A percentile compares a stretch with the other conserved stretches of the same genome.
These are phyloP conservation scores for Heliothis virescens DNA, from an alignment of 1,140 invertebrate species.

Conservation along the genomic window DNA sequence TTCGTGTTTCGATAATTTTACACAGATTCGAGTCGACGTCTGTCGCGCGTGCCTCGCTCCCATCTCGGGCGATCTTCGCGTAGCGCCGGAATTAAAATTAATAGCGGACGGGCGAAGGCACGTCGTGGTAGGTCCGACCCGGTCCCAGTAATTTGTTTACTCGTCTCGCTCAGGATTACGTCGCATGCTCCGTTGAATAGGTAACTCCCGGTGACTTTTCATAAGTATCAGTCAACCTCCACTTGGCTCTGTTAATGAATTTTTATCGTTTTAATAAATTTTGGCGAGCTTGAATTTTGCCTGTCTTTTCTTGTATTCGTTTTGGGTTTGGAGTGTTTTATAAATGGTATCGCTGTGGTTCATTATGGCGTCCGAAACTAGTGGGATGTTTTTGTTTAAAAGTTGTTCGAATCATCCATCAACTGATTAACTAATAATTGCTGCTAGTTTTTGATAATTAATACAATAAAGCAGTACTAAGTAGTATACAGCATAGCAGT, in stretches of 20 bases:
- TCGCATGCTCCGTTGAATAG: constrained; percentile 79
- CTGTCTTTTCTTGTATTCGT: neutral
- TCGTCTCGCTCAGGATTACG: constrained; percentile 80
- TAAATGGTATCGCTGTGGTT: neutral
- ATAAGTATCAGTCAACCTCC: constrained; percentile 53
- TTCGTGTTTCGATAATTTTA: constrained; percentile 48
- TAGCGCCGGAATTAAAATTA: constrained; percentile 82
- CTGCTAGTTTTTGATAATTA: too few relatives aligned
- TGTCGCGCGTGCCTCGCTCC: constrained; percentile 74
- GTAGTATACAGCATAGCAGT: neutral
- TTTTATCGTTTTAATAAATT: constrained; percentile 51
- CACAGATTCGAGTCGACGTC: constrained; percentile 43
- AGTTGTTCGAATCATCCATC: neutral
- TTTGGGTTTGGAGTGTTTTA: neutral
- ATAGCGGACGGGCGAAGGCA: constrained; percentile 74
- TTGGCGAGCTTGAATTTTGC: constrained; percentile 14
- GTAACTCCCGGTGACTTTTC: constrained; percentile 77
- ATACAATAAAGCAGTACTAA: too few relatives aligned
- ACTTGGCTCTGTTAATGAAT: constrained; percentile 47
- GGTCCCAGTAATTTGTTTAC: constrained; percentile 82
- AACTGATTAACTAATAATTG: neutral
- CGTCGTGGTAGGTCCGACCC: constrained; percentile 62
- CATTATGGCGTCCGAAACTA: neutral
- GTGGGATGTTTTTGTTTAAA: neutral
- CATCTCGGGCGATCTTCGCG: constrained; percentile 77